Percentiles rank a stretch among this genome's conserved stretches.
Evolutionary conservation across 2,888 invertebrate genomes (phyloP).

Genomic region (Conistra vaccinii): DNA sequence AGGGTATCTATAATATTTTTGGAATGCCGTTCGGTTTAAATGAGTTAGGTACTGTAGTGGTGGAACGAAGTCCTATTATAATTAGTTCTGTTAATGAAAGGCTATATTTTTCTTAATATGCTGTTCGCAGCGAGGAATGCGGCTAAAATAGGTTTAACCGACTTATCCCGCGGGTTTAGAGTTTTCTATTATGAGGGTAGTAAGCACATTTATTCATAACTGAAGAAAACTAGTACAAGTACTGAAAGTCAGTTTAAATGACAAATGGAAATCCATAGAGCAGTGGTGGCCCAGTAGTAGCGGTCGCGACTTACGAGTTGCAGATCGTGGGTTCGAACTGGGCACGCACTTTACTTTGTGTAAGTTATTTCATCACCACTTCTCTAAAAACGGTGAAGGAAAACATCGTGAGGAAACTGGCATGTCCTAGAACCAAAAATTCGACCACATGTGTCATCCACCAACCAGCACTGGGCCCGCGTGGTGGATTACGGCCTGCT

Average conservation of each 20-base stretch:
- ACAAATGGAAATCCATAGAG: not conserved
- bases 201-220: not conserved
- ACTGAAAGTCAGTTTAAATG: not conserved
- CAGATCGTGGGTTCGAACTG: not conserved
- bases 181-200: not conserved
- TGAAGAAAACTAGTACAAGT: not conserved
- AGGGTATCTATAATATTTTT: constrained; percentile 23
- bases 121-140: not conserved
- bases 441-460: not conserved
- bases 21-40: constrained; percentile 16
- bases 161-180: not conserved
- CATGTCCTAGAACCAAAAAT: not conserved
- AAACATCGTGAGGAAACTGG: not conserved
- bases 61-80: constrained; percentile 2
- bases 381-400: not conserved
- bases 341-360: not conserved
- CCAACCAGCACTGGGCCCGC: not conserved
- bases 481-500: not conserved
- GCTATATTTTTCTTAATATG: not conserved
- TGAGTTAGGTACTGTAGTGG: constrained; percentile 3
- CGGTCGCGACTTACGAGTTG: not conserved
- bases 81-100: constrained; percentile 14
- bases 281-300: not conserved
- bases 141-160: not conserved
- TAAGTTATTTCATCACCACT: not conserved